A percentile compares a stretch with the other conserved stretches of the same genome.
phyloP scores from a whole-genome alignment of 2,797 vertebrate species.

The Microctenopoma steveboyesi region DNA sequence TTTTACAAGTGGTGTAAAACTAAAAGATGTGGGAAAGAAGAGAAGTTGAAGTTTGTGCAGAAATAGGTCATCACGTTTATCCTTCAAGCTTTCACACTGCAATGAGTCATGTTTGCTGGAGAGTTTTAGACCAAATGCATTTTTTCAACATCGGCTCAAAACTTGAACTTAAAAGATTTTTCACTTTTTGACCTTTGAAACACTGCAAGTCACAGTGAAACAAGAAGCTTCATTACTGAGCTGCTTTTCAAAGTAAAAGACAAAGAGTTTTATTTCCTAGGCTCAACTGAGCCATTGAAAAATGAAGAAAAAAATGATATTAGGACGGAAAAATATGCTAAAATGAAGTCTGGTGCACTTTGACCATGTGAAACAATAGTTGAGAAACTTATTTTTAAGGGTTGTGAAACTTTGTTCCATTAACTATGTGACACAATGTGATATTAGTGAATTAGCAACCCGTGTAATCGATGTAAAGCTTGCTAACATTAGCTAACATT shows the following conservation, averaged over 20 bases:
- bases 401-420: neutral
- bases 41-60: constrained; percentile 51
- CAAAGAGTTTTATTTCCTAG: neutral
- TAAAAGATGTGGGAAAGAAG: neutral
- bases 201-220: constrained; percentile 19
- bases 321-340: too few relatives aligned
- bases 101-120: constrained; percentile 64
- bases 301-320: too few relatives aligned
- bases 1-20: constrained; percentile 21
- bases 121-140: constrained; percentile 43
- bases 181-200: constrained; percentile 29
- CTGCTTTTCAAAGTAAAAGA: constrained; percentile 1
- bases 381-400: neutral
- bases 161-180: constrained; percentile 27
- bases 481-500: neutral
- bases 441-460: neutral
- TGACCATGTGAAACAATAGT: too few relatives aligned
- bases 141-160: constrained; percentile 29
- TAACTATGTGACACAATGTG: neutral
- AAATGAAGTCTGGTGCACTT: too few relatives aligned
- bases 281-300: too few relatives aligned
- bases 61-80: constrained; percentile 62
- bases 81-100: constrained; percentile 57
- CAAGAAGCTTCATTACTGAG: constrained; percentile 1
- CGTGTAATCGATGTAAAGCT: neutral